Evolutionary conservation across 2,113 vertebrate genomes (phyloP).

Genomic region (Dasyornis broadbenti): DNA sequence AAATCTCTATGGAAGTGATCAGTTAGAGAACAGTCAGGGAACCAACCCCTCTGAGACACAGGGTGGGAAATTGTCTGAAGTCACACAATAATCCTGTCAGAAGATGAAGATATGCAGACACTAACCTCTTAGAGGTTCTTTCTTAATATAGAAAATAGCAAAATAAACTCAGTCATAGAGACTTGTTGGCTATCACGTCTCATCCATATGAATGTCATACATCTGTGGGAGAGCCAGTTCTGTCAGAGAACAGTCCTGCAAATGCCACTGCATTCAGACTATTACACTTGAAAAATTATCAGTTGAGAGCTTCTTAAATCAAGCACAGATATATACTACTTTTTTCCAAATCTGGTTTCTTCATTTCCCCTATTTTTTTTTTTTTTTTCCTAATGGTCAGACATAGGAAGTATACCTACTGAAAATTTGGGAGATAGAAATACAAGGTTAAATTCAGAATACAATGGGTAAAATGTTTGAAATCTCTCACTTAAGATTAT

Average conservation of each 20-base stretch:
- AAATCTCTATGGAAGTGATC: neutral
- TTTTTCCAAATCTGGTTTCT: neutral
- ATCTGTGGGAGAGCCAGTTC: neutral
- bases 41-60: neutral
- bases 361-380: neutral
- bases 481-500: neutral
- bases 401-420: neutral
- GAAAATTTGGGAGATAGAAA: neutral
- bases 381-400: neutral
- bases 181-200: neutral
- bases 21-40: neutral
- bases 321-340: neutral
- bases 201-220: neutral
- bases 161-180: neutral
- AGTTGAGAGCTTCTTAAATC: neutral
- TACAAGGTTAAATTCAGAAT: conserved; percentile 41
- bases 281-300: neutral
- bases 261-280: neutral
- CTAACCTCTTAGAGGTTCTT: neutral
- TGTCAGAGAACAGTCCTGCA: neutral
- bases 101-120: neutral
- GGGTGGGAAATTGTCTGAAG: neutral
- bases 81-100: neutral
- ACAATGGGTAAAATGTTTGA: conserved; percentile 41
- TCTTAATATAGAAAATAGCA: neutral